Percentiles rank a stretch among this genome's conserved stretches.
phyloP scores from a whole-genome alignment of 2,888 invertebrate species.

The Nemurella pictetii region DNA sequence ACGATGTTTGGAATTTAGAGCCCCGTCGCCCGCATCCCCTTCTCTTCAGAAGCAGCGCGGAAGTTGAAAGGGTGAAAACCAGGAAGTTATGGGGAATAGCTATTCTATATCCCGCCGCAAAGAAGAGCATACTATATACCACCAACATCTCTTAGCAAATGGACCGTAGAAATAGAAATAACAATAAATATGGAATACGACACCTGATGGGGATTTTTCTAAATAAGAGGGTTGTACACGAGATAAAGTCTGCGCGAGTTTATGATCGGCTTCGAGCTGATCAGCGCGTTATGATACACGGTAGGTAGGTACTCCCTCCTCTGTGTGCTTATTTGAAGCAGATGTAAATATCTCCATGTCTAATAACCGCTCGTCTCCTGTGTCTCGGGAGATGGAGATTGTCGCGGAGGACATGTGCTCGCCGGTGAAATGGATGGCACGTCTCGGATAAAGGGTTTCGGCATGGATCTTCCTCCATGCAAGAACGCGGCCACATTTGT shows the following conservation, averaged over 20 bases:
- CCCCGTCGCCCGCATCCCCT: slow-evolving; percentile 2
- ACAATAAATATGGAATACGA: slow-evolving; percentile 36
- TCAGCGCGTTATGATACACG: not conserved
- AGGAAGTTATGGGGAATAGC: slow-evolving; percentile 26
- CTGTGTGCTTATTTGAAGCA: not conserved
- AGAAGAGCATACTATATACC: not conserved
- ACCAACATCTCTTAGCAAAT: slow-evolving; percentile 24
- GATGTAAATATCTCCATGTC: not conserved
- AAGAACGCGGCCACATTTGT: not conserved
- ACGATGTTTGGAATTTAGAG: slow-evolving; percentile 6
- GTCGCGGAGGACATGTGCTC: not conserved
- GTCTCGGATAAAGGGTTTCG: not conserved
- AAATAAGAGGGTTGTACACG: slow-evolving; percentile 29
- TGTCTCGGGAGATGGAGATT: not conserved
- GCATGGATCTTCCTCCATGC: not conserved
- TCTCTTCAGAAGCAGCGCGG: not conserved
- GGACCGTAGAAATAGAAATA: slow-evolving; percentile 35
- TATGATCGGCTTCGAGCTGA: not conserved
- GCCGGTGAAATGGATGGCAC: not conserved
- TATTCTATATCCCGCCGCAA: slow-evolving; percentile 6
- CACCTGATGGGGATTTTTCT: slow-evolving; percentile 32
- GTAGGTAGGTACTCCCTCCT: not conserved
- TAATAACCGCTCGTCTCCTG: not conserved
- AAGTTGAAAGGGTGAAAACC: slow-evolving; percentile 9
- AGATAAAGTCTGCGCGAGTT: not conserved